Evolutionary conservation across 2,113 vertebrate genomes (phyloP).

Genomic region (Apaloderma vittatum): DNA sequence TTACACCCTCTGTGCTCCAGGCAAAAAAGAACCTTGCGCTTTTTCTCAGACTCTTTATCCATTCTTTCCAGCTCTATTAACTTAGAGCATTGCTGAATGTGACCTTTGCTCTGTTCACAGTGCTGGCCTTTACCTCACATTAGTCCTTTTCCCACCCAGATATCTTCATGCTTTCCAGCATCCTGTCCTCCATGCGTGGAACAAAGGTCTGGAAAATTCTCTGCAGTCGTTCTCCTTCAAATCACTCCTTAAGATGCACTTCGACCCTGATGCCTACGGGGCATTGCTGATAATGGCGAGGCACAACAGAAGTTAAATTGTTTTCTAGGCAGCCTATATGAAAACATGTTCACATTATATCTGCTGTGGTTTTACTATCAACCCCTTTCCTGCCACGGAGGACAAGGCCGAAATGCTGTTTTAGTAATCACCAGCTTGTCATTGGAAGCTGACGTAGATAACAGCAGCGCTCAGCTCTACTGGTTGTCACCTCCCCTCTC

Average conservation of each 20-base stretch:
- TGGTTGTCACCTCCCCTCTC: not conserved
- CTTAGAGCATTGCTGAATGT: not conserved
- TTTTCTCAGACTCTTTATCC: not conserved
- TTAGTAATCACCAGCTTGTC: not conserved
- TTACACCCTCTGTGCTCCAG: not conserved
- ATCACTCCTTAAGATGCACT: conserved; percentile 3
- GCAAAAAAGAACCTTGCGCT: not conserved
- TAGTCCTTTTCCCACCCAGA: not conserved
- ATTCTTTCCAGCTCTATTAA: not conserved
- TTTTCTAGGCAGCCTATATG: not conserved
- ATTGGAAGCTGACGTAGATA: not conserved
- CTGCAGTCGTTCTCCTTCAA: conserved; percentile 2
- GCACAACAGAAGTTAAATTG: not conserved
- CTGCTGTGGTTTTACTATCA: not conserved
- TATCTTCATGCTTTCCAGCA: not conserved
- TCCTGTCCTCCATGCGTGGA: not conserved
- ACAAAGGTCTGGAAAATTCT: conserved; percentile 35
- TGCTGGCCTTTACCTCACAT: accelerated
- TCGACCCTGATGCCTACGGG: not conserved
- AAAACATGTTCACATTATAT: not conserved
- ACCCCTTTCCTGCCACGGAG: not conserved
- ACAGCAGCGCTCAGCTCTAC: not conserved
- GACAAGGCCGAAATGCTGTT: not conserved
- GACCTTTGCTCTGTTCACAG: not conserved
- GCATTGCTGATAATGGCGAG: conserved; percentile 2